phyloP scores from a whole-genome alignment of 2,113 vertebrate genomes.

The Serilophus lunatus region DNA sequence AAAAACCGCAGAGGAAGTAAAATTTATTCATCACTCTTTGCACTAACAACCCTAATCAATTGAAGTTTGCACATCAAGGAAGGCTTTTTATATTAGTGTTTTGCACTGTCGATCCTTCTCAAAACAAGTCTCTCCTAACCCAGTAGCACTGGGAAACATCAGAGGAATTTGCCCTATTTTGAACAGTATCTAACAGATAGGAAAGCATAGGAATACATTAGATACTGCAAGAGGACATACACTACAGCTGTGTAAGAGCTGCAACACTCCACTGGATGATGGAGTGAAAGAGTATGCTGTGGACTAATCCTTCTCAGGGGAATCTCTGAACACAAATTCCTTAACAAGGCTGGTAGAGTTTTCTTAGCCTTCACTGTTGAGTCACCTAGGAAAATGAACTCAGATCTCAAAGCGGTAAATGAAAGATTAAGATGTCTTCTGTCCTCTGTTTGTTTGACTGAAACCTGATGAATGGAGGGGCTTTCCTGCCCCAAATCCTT shows the following conservation, averaged over 20 bases:
- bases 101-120: neutral
- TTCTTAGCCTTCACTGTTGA: neutral
- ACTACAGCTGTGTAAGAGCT: neutral
- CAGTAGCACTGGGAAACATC: neutral
- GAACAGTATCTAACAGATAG: neutral
- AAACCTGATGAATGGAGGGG: neutral
- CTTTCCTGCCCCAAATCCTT: neutral
- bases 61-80: neutral
- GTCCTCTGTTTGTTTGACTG: neutral
- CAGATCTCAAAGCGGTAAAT: neutral
- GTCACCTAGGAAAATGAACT: fast-evolving
- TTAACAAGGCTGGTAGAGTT: neutral
- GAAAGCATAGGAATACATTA: neutral
- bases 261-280: neutral
- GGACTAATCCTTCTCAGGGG: neutral
- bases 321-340: neutral
- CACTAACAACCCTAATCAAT: neutral
- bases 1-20: neutral
- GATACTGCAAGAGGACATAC: fast-evolving
- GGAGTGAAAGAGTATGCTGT: neutral
- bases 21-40: neutral
- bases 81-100: neutral
- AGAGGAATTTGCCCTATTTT: neutral
- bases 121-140: neutral
- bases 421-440: neutral